A percentile compares a stretch with the other conserved stretches of the same genome.
Conservation (phyloP, 2,888 invertebrate species). For the Pherbina coryleti region DNA sequence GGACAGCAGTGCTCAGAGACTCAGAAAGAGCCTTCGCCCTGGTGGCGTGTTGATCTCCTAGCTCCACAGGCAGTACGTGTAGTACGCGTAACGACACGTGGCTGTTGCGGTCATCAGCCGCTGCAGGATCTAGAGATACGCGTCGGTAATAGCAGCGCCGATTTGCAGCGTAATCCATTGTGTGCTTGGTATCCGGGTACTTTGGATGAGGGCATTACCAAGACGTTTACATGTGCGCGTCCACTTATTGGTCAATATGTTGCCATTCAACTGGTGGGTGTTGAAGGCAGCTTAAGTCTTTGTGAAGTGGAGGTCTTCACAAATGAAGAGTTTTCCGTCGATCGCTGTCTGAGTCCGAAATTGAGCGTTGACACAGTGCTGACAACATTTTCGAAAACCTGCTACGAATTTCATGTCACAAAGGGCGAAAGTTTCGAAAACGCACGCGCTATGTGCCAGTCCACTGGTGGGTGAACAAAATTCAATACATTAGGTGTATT, state of each 20-base stretch:
- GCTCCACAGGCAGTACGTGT: slow-evolving; percentile 87
- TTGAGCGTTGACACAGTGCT: slow-evolving; percentile 84
- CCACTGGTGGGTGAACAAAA: slow-evolving; percentile 73
- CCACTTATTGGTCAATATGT: slow-evolving; percentile 89
- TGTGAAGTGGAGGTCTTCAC: slow-evolving; percentile 95
- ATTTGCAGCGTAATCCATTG: slow-evolving; percentile 87
- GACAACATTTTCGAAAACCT: slow-evolving; percentile 86
- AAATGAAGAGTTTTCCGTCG: slow-evolving; percentile 89
- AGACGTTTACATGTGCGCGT: slow-evolving; percentile 88
- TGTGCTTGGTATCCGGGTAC: slow-evolving; percentile 96
- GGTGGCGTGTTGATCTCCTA: slow-evolving; percentile 93
- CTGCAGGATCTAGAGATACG: slow-evolving; percentile 89
- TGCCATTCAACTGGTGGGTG: slow-evolving; percentile 89
- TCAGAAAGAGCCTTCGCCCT: slow-evolving; percentile 88
- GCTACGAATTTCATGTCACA: slow-evolving; percentile 88
- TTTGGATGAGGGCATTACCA: slow-evolving; percentile 93
- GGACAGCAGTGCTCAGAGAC: slow-evolving; percentile 91
- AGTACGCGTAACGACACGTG: slow-evolving; percentile 84
- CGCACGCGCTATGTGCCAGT: slow-evolving; percentile 81
- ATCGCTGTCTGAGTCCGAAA: slow-evolving; percentile 82
- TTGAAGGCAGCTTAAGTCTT: slow-evolving; percentile 88
- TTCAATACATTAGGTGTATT: not conserved
- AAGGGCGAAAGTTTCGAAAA: slow-evolving; percentile 87
- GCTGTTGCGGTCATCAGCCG: slow-evolving; percentile 83
- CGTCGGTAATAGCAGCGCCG: slow-evolving; percentile 91